Base-by-base conservation (phyloP, 2,888 invertebrate species). In the Athalia circularis region DNA sequence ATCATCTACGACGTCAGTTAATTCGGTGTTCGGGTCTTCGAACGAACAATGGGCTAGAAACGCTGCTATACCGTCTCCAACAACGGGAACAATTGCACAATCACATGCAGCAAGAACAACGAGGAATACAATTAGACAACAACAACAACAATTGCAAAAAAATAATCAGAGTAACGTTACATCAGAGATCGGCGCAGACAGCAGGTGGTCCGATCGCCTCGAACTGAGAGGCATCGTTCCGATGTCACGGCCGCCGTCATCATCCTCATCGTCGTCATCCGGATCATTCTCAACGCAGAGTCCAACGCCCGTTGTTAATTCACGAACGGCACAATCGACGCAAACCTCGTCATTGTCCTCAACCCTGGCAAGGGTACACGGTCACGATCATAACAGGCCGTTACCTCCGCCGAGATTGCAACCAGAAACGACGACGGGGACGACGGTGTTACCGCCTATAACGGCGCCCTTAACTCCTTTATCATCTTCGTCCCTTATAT, bases 391-490 rank as follows among this genome's bases (percentile, higher is more conserved):
- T 79, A 87, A 84, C 67, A 83, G 89, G 61, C 90, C 90, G 5
- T 83, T 90, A 74, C 90, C 90, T 59, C 90, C 90, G 8, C 90
- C 90, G 4, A 80, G 88, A 82, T 81, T 88, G 79, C 82, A 84
- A 70, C 77, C 81, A 43, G 80, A 79, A 52, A 45, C 76, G 65
- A 81, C 82, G 80, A 79, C 88, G 80, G 82, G 83, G 76, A 81
- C 75, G 84, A 88, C 83, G 86, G 89, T 87, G 83, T 90, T 90
- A 86, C 91, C 92, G 89, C 92, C 92, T 84, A 90, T 92, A 88
- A 93, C 92, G 88, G 92, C 92, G 83, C 92, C 92, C 45, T 87
- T 91, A 81, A 89, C 91, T 77, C 91, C 91, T 65, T 87, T 93
- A 90, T 92, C 92, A 90, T 90, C 85, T 83, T 87, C 84, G 82